Conservation (phyloP, 2,888 invertebrate genomes). For the Drosophila neonasuta region DNA sequence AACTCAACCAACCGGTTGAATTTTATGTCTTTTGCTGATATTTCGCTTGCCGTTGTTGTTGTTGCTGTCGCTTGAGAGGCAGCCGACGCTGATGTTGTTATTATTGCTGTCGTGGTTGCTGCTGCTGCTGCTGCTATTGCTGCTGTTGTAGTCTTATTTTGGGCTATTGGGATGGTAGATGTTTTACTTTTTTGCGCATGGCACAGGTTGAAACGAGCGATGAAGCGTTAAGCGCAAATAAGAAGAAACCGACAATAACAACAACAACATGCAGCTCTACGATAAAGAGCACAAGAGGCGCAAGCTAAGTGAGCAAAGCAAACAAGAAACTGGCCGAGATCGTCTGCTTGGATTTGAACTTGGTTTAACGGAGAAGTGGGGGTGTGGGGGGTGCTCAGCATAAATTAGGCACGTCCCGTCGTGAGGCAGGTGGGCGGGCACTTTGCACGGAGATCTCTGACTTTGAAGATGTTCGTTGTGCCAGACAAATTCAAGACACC, state of each 20-base stretch:
- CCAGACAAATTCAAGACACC: conserved; percentile 24
- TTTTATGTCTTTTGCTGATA: conserved; percentile 69
- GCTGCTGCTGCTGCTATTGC: conserved; percentile 20
- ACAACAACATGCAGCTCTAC: conserved; percentile 3
- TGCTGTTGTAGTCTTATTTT: conserved; percentile 45
- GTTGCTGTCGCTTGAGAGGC: conserved; percentile 21
- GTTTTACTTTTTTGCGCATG: conserved; percentile 53
- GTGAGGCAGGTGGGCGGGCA: conserved; percentile 53
- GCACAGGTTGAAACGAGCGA: conserved; percentile 67
- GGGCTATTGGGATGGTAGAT: conserved; percentile 42
- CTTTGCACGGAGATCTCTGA: conserved; percentile 23
- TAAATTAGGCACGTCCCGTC: conserved; percentile 45
- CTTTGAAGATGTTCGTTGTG: conserved; percentile 32
- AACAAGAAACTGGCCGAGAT: conserved; percentile 36
- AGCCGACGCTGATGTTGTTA: conserved; percentile 22
- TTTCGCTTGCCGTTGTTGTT: conserved; percentile 33
- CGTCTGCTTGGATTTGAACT: conserved; percentile 40
- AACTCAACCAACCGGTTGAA: conserved; percentile 73
- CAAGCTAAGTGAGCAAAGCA: conserved; percentile 25
- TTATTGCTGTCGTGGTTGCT: conserved; percentile 36
- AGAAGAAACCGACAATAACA: conserved; percentile 34
- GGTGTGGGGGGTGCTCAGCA: conserved; percentile 28
- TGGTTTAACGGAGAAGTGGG: conserved; percentile 11
- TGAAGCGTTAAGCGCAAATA: conserved; percentile 44
- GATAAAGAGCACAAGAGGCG: conserved; percentile 22